Evolutionary conservation across 1,140 invertebrate species (phyloP).

Genomic region (Melitaea cinxia): DNA sequence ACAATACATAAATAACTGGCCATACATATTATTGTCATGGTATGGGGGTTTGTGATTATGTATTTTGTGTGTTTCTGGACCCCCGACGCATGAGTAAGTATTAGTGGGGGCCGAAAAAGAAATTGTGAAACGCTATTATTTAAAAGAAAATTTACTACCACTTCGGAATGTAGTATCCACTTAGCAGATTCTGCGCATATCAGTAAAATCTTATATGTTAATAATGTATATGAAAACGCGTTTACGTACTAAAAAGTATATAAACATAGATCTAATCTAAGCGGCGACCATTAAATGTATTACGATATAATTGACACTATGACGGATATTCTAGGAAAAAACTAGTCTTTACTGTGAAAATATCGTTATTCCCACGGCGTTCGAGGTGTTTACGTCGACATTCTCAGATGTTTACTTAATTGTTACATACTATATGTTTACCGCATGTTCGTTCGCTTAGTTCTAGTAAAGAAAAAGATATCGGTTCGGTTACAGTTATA

Average conservation of each 20-base stretch:
- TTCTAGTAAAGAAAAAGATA: no score
- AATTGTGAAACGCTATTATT: no score
- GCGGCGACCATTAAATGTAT: conserved; percentile 13
- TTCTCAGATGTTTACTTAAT: conserved; percentile 24
- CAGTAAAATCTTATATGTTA: neutral
- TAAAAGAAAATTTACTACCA: neutral
- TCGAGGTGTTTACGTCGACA: conserved; percentile 7
- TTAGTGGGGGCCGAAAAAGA: no score
- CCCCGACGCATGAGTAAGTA: no score
- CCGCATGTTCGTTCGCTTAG: no score
- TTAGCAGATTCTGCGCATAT: neutral
- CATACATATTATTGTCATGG: no score
- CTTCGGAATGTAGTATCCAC: neutral
- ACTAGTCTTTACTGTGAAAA: conserved; percentile 37
- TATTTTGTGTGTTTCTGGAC: no score
- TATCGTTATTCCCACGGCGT: conserved; percentile 38
- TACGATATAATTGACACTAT: conserved; percentile 29
- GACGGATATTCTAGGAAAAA: conserved; percentile 41
- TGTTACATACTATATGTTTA: no score
- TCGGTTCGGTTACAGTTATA: no score
- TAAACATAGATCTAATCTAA: conserved; percentile 1
- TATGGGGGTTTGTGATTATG: no score
- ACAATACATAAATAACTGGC: no score
- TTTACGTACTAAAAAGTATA: neutral
- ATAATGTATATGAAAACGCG: neutral